phyloP scores from a whole-genome alignment of 2,113 vertebrate genomes.

The Cercocebus atys region DNA sequence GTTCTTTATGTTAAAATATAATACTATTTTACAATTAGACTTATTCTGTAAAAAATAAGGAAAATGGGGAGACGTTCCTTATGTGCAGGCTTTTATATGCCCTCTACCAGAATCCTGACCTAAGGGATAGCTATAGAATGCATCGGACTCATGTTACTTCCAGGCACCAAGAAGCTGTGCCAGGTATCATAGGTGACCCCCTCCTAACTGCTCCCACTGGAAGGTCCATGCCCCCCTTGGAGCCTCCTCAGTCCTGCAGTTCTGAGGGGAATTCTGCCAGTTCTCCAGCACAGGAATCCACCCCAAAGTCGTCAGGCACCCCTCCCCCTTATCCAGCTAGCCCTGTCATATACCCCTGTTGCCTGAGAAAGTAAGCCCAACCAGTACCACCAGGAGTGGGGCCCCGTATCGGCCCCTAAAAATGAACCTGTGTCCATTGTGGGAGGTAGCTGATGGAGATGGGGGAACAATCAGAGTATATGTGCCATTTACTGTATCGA shows the following conservation, averaged over 20 bases:
- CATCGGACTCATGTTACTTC: not conserved
- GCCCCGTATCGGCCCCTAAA: not conserved
- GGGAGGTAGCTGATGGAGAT: not conserved
- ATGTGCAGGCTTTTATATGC: not conserved
- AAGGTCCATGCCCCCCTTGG: not conserved
- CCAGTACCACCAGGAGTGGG: not conserved
- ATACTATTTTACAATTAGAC: not conserved
- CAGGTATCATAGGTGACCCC: not conserved
- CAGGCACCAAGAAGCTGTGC: not conserved
- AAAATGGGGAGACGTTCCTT: not conserved
- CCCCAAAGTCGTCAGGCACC: not conserved
- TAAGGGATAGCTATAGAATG: not conserved
- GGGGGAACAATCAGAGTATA: not conserved
- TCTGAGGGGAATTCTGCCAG: not conserved
- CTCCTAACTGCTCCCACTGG: not conserved
- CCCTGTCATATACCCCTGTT: not conserved
- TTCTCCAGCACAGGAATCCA: not conserved
- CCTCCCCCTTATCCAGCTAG: not conserved
- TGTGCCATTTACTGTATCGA: not conserved
- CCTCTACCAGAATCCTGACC: not conserved
- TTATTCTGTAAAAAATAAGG: not conserved
- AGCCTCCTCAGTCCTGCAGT: not conserved
- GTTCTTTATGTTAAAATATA: not conserved
- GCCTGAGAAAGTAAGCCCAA: not conserved
- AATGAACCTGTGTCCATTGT: not conserved